Base-by-base conservation (phyloP, 1,140 invertebrate species). In the Yoshiicerus persimilis region DNA sequence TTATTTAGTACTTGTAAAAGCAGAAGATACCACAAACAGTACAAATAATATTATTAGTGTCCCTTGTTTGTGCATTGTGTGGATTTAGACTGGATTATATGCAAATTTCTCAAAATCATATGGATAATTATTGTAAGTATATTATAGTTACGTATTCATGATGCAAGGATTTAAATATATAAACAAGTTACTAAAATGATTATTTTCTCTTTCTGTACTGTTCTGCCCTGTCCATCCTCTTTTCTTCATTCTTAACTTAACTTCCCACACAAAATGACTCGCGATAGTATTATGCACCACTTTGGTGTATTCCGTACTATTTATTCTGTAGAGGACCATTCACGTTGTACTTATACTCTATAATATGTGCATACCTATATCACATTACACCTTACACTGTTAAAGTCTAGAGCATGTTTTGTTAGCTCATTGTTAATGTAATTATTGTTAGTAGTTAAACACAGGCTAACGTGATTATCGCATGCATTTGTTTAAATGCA, bases 171-270 rank as follows among this genome's bases (percentile, higher is more conserved):
- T 66, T 30, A 30, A 27, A 25, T 70, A 13, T n/a, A 30, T 70
- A 80, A 80, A 80, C 32, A 38, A 25, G 25, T 25, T 66, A n/a
- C n/a, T n/a, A 4, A 66, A 80, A 80, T 80, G 20, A n/a, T 9
- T 80, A 32, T 80, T 80, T 80, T 80, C 75, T 80, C 75, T 80
- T 80, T 80, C 75, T 80, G 75, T 80, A 36, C 75, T 36, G 25
- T 80, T 20, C 32, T 80, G 75, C 32, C 75, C 20, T 80, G 75
- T 34, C 75, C 66, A 30, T 70, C 66, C 30, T 70, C 66, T 70
- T 70, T 70, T 70, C 25, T 70, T 70, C 25, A 70, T 32, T 70
- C 66, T 70, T 66, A 36, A 30, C 4, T 30, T n/a, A 34, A 36
- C 30, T 80, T 80, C 75, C 75, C 75, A 80, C 75, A 80, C 75